Evolutionary conservation across 2,888 invertebrate genomes (phyloP).

Genomic region (Pilophorus perplexus): DNA sequence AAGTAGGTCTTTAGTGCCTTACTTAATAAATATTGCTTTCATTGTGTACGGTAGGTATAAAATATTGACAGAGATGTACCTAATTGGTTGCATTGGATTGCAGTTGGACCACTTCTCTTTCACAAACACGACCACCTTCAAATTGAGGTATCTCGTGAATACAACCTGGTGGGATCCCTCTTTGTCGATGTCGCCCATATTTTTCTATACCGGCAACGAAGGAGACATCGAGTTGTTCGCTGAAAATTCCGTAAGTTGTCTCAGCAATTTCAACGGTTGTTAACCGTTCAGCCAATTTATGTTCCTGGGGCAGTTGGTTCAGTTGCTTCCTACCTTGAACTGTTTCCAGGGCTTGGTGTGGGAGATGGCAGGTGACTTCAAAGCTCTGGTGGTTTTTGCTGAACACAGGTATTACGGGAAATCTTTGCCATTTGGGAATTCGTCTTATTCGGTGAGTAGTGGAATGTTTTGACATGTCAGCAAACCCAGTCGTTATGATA

Average conservation of each 20-base stretch:
- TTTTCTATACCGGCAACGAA: constrained; percentile 95
- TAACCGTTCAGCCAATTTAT: no score
- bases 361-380: constrained; percentile 78
- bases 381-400: constrained; percentile 82
- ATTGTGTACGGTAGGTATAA: no score
- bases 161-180: constrained; percentile 67
- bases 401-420: constrained; percentile 95
- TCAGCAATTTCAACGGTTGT: no score
- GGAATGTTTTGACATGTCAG: no score
- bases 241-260: constrained; percentile 69
- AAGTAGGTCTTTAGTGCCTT: no score
- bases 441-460: constrained; percentile 57
- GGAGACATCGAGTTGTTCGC: constrained; percentile 87
- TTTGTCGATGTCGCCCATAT: constrained; percentile 68
- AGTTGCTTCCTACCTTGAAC: background rate
- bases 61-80: no score
- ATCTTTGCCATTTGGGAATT: constrained; percentile 83
- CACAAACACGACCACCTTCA: constrained; percentile 67
- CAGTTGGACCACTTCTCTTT: constrained; percentile 85
- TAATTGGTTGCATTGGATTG: no score
- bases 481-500: no score
- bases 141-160: constrained; percentile 77
- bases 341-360: constrained; percentile 75
- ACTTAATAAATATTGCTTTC: no score
- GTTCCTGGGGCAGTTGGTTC: no score